Percentiles rank a stretch among this genome's conserved stretches.
phyloP scores from a whole-genome alignment of 2,113 vertebrate genomes.

The Leiothrix lutea region DNA sequence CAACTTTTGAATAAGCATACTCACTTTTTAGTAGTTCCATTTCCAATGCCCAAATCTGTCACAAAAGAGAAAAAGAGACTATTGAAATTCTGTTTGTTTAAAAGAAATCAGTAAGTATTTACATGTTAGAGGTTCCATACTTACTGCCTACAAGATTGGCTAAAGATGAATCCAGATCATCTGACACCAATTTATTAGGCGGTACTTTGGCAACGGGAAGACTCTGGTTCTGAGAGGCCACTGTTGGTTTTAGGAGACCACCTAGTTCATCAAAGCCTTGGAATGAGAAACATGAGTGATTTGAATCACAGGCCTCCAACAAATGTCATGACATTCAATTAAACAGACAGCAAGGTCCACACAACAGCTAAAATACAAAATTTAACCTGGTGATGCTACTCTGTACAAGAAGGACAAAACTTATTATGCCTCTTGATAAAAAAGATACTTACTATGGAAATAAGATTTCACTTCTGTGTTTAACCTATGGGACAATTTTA shows the following conservation, averaged over 20 bases:
- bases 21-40: conserved; percentile 97
- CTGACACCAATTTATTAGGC: conserved; percentile 89
- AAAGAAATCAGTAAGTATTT: background rate
- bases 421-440: background rate
- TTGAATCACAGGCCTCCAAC: background rate
- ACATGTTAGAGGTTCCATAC: conserved; percentile 52
- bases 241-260: conserved; percentile 93
- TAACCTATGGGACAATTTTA: background rate
- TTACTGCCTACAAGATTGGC: conserved; percentile 96
- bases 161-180: conserved; percentile 92
- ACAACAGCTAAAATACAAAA: background rate
- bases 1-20: conserved; percentile 34
- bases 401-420: background rate
- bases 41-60: conserved; percentile 94
- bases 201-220: conserved; percentile 81
- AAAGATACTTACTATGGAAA: background rate
- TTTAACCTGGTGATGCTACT: background rate
- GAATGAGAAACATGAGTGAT: conserved; percentile 51
- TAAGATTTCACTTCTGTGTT: background rate
- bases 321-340: background rate
- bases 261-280: conserved; percentile 91
- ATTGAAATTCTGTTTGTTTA: background rate
- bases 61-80: conserved; percentile 19
- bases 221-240: conserved; percentile 86
- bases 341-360: background rate